Base-by-base conservation (phyloP, 37 sponge, comb jelly and placozoan species). In the Oopsacas minuta region DNA sequence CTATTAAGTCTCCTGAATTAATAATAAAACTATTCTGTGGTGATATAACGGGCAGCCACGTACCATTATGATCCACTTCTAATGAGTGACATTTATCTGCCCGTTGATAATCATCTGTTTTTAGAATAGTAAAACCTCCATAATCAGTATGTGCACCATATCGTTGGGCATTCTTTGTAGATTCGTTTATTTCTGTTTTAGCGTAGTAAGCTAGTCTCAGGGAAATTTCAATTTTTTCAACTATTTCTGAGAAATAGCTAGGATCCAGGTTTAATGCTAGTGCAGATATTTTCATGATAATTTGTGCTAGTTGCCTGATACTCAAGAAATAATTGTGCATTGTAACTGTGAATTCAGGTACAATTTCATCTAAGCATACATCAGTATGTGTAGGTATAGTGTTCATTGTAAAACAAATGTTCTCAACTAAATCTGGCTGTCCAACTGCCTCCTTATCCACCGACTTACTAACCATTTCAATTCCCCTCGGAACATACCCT, bases 131-230 rank as follows among this genome's bases (percentile, higher is more conserved):
- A 34, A 61, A 61, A 25, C 75, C 75, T 25, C 30, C 30, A 61
- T 61, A 61, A n/a, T 61, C 75, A 25, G 75, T 61, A n/a, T 61
- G 75, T 3, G 75, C 75, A n/a, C 75, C 75, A n/a, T 61, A 61
- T 25, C 75, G 75, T 12, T 32, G 5, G 20, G 28, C 75, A 25
- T 12, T 61, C 28, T 5, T 34, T 32, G 75, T 3, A 3, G 75
- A 20, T 61, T 61, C 75, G 15, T 8, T 42, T 15, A 42, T 8
- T 17, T 17, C 49, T 20, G 30, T 10, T 61, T 61, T 61, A 34
- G 75, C 32, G 75, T 61, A 61, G 22, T 61, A 61, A n/a, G 28
- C 75, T 3, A 61, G 20, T 61, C 75, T 10, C 20, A 61, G 75
- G 22, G 30, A 3, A 32, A 61, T 20, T 61, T 61, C 75, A 20